Conservation (phyloP, 1,140 invertebrate species). For the Panonychus citri region DNA sequence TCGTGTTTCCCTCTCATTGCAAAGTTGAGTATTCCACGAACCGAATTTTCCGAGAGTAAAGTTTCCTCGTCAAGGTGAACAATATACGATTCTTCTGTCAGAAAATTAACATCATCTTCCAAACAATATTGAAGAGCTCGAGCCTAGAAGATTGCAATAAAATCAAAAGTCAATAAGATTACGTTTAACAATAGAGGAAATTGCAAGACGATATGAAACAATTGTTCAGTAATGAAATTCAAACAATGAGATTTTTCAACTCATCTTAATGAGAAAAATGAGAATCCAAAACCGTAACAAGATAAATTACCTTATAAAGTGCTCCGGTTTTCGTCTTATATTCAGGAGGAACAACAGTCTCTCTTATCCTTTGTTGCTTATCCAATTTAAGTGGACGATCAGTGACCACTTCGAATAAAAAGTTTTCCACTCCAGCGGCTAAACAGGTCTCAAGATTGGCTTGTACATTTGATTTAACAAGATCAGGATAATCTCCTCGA, state of each 20-base stretch:
- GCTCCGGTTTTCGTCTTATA: slow-evolving; percentile 74
- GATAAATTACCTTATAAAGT: slow-evolving; percentile 43
- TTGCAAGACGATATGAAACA: background rate
- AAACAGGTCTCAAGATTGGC: slow-evolving; percentile 71
- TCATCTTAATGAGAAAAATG: too few species aligned
- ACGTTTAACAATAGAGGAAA: background rate
- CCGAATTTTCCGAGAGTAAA: slow-evolving; percentile 69
- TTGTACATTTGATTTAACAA: slow-evolving; percentile 64
- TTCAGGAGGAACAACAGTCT: slow-evolving; percentile 59
- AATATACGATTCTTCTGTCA: slow-evolving; percentile 80
- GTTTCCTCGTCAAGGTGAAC: slow-evolving; percentile 96
- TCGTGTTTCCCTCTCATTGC: slow-evolving; percentile 77
- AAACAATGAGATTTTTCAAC: background rate
- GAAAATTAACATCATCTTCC: slow-evolving; percentile 64
- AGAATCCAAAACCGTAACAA: background rate
- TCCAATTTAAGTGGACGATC: slow-evolving; percentile 49
- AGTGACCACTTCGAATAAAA: slow-evolving; percentile 88
- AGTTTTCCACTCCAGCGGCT: slow-evolving; percentile 78
- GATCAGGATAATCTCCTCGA: slow-evolving; percentile 71
- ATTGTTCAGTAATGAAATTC: too few species aligned
- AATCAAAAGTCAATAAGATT: background rate
- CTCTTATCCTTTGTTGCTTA: slow-evolving; percentile 38
- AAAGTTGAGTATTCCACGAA: slow-evolving; percentile 79
- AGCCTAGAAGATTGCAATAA: slow-evolving; percentile 24
- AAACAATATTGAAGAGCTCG: slow-evolving; percentile 85